These are phyloP conservation scores for Drosophila mettleri DNA, from an alignment of 2,888 invertebrate species.

Conservation along the genomic window DNA sequence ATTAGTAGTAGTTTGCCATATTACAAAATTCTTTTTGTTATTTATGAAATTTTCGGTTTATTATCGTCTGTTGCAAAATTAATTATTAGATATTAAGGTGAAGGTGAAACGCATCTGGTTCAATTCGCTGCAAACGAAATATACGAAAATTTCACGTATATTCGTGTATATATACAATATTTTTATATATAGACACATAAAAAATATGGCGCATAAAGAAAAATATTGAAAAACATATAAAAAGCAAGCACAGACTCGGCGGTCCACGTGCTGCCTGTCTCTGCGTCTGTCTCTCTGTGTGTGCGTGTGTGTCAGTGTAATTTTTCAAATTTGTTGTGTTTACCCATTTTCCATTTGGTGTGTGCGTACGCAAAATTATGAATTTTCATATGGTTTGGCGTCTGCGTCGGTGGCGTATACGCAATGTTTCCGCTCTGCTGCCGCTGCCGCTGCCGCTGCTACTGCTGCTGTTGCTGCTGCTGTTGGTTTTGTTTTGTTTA, in stretches of 20 bases:
- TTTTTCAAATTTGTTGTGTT: constrained; percentile 60
- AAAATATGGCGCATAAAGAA: constrained; percentile 63
- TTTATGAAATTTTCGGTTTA: constrained; percentile 23
- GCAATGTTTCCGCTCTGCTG: constrained; percentile 60
- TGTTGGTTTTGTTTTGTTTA: constrained; percentile 72
- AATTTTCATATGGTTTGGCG: constrained; percentile 54
- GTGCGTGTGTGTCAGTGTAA: constrained; percentile 40
- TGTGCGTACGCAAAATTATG: constrained; percentile 62
- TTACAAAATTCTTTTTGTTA: constrained; percentile 31
- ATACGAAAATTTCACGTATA: constrained; percentile 40
- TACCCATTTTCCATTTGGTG: constrained; percentile 66
- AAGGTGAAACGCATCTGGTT: constrained; percentile 74
- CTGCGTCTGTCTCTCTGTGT: constrained; percentile 8
- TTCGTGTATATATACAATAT: neutral
- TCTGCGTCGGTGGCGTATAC: constrained; percentile 66
- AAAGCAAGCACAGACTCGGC: constrained; percentile 21
- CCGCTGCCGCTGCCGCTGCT: constrained; percentile 10
- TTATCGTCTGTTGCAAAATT: constrained; percentile 59
- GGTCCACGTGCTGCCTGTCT: constrained; percentile 54
- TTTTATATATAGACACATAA: constrained; percentile 29
- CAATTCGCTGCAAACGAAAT: constrained; percentile 36
- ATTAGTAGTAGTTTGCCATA: constrained; percentile 7
- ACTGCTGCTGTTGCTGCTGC: constrained; percentile 19
- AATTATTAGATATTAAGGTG: constrained; percentile 77
- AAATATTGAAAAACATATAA: constrained; percentile 68